These are phyloP conservation scores for Tenrec ecaudatus DNA, from an alignment of 2,113 vertebrate genomes.

Conservation along the genomic window DNA sequence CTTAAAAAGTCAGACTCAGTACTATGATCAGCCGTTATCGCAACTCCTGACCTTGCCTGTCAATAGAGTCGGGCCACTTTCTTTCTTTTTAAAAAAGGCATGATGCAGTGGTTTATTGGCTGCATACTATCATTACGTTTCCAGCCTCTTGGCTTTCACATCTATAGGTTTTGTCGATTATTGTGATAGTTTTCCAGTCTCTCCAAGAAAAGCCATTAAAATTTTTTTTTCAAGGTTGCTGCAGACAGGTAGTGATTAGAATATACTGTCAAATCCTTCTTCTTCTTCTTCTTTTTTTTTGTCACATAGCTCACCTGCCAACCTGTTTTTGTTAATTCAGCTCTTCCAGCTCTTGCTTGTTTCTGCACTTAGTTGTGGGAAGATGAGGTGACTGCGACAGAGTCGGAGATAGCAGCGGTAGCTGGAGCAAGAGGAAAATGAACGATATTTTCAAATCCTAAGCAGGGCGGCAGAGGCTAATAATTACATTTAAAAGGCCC, in stretches of 20 bases:
- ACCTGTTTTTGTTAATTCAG: constrained; percentile 90
- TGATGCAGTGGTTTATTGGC: constrained; percentile 72
- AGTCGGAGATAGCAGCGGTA: constrained; percentile 84
- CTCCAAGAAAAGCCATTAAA: constrained; percentile 84
- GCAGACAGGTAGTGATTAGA: constrained; percentile 87
- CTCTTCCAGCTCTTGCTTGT: constrained; percentile 84
- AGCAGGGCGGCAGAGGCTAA: constrained; percentile 89
- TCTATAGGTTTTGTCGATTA: constrained; percentile 69
- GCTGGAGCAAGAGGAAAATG: constrained; percentile 90
- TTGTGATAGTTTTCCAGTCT: constrained; percentile 76
- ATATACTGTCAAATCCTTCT: constrained; percentile 87
- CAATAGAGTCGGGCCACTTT: constrained; percentile 54
- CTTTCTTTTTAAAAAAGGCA: constrained; percentile 49
- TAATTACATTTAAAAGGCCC: constrained; percentile 92
- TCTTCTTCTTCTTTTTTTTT: constrained; percentile 77
- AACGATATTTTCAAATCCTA: constrained; percentile 90
- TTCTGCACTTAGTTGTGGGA: constrained; percentile 86
- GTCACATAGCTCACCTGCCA: constrained; percentile 90
- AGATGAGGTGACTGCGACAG: constrained; percentile 86
- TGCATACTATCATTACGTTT: constrained; percentile 53
- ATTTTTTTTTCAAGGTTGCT: constrained; percentile 82
- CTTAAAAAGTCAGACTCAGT: constrained; percentile 67
- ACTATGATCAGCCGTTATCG: constrained; percentile 71
- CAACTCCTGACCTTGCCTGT: constrained; percentile 63
- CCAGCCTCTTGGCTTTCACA: constrained; percentile 59